Percentiles rank a stretch among this genome's conserved stretches.
These are phyloP conservation scores for Poecilia wingei DNA, from an alignment of 2,797 vertebrate species.

Conservation along the genomic window DNA sequence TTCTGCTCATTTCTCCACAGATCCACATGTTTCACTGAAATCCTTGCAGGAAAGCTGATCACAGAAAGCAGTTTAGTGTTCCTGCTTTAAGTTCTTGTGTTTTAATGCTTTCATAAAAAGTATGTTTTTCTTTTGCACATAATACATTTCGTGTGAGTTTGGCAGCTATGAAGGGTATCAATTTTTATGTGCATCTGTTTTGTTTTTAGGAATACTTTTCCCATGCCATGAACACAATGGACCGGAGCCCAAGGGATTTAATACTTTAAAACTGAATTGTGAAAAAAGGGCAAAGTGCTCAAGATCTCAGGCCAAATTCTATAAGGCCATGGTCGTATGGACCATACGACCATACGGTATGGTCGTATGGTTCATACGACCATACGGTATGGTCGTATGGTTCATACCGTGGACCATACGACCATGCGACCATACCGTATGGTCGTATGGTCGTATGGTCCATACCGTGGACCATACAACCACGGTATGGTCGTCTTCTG, in stretches of 20 bases:
- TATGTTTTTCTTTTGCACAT: not conserved
- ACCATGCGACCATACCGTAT: too few relatives aligned
- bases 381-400: too few relatives aligned
- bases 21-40: slow-evolving; percentile 31
- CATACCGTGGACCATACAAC: too few relatives aligned
- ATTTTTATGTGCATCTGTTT: not conserved
- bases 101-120: not conserved
- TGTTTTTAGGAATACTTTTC: not conserved
- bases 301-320: not conserved
- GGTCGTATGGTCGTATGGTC: too few relatives aligned
- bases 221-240: not conserved
- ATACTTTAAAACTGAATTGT: not conserved
- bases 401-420: too few relatives aligned
- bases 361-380: too few relatives aligned
- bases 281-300: not conserved
- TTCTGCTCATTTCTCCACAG: slow-evolving; percentile 24
- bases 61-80: not conserved
- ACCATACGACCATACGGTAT: too few relatives aligned
- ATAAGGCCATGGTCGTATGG: not conserved
- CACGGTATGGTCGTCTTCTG: not conserved
- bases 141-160: not conserved
- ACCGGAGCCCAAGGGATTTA: not conserved
- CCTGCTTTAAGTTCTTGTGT: not conserved
- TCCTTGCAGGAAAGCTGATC: not conserved
- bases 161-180: not conserved